Conservation (phyloP, 2,888 invertebrate genomes). For the Ecliptopera silaceata region DNA sequence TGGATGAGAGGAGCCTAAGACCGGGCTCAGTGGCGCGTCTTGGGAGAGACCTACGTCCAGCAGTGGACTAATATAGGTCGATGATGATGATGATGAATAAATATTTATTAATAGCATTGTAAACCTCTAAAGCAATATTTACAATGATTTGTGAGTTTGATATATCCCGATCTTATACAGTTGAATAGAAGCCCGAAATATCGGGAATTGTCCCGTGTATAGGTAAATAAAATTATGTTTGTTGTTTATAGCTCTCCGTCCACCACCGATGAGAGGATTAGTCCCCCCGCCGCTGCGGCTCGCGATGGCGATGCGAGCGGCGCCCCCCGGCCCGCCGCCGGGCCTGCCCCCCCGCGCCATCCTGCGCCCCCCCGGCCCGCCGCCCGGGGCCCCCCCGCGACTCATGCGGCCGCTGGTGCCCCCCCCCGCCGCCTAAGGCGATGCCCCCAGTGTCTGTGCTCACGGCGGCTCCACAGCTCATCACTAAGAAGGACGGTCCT, state of each 20-base stretch:
- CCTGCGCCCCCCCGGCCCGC: conserved; percentile 84
- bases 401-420: conserved; percentile 82
- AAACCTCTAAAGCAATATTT: no score
- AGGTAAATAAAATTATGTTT: not conserved
- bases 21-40: no score
- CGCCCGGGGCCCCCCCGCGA: conserved; percentile 79
- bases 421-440: conserved; percentile 76
- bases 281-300: conserved; percentile 43
- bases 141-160: no score
- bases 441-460: conserved; percentile 86
- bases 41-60: no score
- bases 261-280: conserved; percentile 59
- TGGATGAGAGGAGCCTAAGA: no score
- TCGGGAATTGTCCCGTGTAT: no score
- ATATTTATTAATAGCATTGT: no score
- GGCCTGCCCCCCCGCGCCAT: conserved; percentile 71
- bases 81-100: no score
- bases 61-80: no score
- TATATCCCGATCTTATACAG: no score
- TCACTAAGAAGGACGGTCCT: conserved; percentile 87
- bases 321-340: conserved; percentile 76
- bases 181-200: no score
- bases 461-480: conserved; percentile 91
- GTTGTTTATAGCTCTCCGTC: conserved; percentile 53
- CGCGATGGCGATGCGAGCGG: conserved; percentile 65